These are phyloP conservation scores for Squalus acanthias DNA, from an alignment of 2,797 vertebrate species.

Conservation along the genomic window DNA sequence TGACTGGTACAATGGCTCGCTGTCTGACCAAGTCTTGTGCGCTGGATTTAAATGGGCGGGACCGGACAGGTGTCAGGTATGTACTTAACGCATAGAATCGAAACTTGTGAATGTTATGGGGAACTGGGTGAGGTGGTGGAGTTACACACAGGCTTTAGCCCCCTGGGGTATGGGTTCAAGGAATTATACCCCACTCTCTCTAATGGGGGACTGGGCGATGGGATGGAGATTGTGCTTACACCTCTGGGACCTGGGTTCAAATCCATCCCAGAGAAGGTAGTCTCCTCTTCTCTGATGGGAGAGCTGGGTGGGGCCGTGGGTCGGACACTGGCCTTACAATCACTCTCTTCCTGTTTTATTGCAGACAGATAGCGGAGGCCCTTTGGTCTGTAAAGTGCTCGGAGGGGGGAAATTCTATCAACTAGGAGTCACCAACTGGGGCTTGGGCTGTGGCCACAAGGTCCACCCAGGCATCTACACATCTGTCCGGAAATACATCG, in stretches of 20 bases:
- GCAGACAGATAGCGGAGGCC: conserved; percentile 35
- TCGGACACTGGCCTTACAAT: neutral
- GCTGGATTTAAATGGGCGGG: conserved; percentile 33
- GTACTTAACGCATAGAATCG: neutral
- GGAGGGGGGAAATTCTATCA: conserved; percentile 24
- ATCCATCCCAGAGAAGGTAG: too few relatives aligned
- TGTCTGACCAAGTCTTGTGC: conserved; percentile 18
- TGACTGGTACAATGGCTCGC: conserved; percentile 28
- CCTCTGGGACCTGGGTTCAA: too few relatives aligned
- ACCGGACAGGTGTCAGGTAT: conserved; percentile 27
- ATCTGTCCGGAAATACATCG: conserved; percentile 27
- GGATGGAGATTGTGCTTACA: too few relatives aligned
- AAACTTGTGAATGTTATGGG: neutral
- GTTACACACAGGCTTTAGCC: too few relatives aligned
- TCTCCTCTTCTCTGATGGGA: neutral
- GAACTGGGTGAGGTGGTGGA: neutral
- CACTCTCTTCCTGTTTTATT: neutral
- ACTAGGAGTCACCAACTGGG: conserved; percentile 29
- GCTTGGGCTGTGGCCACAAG: conserved; percentile 14
- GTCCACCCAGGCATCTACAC: conserved; percentile 27
- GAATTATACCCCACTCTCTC: neutral
- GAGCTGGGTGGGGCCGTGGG: neutral
- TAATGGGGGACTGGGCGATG: too few relatives aligned
- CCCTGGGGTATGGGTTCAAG: neutral
- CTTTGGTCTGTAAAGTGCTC: conserved; percentile 32